Percentiles rank a stretch among this genome's conserved stretches.
phyloP scores from a whole-genome alignment of 2,888 invertebrate genomes.

The Alcis repandata region DNA sequence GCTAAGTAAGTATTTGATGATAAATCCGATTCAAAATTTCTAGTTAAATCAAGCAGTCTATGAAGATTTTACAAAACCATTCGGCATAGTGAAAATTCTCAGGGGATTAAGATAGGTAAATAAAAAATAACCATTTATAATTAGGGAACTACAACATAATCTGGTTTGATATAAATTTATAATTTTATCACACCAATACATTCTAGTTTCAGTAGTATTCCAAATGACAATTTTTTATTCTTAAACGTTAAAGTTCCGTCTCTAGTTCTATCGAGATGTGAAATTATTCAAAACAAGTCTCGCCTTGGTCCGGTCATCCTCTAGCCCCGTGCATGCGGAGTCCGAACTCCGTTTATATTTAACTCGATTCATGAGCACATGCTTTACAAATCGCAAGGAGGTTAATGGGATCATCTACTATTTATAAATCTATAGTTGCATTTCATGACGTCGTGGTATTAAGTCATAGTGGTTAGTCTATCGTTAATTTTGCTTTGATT shows the following conservation, averaged over 20 bases:
- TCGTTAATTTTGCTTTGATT: not conserved
- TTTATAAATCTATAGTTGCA: conserved; percentile 42
- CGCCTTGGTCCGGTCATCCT: conserved; percentile 22
- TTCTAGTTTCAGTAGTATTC: no score
- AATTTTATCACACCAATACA: not conserved
- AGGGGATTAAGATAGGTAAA: no score
- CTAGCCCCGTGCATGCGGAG: conserved; percentile 42
- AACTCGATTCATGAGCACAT: conserved; percentile 55
- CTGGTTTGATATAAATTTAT: no score
- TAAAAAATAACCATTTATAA: no score
- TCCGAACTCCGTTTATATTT: conserved; percentile 62
- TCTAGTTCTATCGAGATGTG: not conserved
- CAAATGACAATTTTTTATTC: no score
- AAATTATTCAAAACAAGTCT: conserved; percentile 2
- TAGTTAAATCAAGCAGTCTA: no score
- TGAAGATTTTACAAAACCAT: no score
- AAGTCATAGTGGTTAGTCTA: not conserved
- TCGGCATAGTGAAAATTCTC: no score
- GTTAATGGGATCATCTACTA: conserved; percentile 57
- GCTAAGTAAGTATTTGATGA: no score
- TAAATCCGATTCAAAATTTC: no score
- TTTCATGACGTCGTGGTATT: not conserved
- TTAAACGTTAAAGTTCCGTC: not conserved
- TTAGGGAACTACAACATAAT: no score
- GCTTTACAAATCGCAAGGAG: conserved; percentile 55